These are phyloP conservation scores for Asobara japonica DNA, from an alignment of 1,140 invertebrate species.

Conservation along the genomic window DNA sequence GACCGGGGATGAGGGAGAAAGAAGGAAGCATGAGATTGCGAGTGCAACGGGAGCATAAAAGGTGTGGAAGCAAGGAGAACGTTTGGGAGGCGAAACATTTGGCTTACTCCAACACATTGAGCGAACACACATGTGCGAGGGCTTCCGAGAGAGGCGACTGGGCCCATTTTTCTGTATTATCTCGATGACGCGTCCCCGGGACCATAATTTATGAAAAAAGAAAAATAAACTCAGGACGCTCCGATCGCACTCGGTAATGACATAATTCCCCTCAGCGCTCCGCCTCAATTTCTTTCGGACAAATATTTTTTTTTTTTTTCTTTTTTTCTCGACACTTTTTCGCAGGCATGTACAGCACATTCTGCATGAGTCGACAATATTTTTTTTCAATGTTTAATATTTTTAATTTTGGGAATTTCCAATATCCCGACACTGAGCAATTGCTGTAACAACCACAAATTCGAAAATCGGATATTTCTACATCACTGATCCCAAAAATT, in stretches of 20 bases:
- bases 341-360: background rate
- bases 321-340: background rate
- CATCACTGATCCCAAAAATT: too few species aligned
- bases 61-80: slow-evolving; percentile 11
- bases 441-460: too few species aligned
- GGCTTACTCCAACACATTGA: background rate
- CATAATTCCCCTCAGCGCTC: slow-evolving; percentile 40
- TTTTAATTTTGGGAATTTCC: too few species aligned
- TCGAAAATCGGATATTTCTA: too few species aligned
- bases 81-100: slow-evolving; percentile 10
- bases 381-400: background rate
- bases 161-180: slow-evolving; percentile 56
- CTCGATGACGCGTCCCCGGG: slow-evolving; percentile 47
- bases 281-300: background rate
- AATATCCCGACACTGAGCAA: too few species aligned
- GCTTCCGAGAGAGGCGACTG: slow-evolving; percentile 14
- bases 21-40: slow-evolving; percentile 19
- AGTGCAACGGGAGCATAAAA: slow-evolving; percentile 6
- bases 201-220: slow-evolving; percentile 47
- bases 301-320: background rate
- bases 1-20: background rate
- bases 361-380: background rate
- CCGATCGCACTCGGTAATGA: slow-evolving; percentile 41
- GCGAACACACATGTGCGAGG: background rate
- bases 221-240: slow-evolving; percentile 13